Evolutionary conservation across 2,888 invertebrate genomes (phyloP), one percentile per base, ranked within the genome.

Genomic region (Polydrusus cervinus): DNA sequence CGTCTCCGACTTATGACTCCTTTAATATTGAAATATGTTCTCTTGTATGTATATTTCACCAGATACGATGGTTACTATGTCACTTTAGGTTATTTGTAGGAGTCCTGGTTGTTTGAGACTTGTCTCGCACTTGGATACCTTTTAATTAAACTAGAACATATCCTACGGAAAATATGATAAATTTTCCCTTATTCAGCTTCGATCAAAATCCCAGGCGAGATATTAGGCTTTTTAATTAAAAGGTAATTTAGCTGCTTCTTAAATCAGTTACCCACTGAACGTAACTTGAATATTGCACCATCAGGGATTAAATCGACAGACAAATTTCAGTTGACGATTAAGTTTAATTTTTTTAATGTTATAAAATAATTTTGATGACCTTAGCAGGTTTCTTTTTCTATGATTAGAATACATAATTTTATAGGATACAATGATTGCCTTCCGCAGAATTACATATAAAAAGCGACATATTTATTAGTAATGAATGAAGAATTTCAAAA

Each of bases 181-280:
- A 57, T 62, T 61, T 60, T 38, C 60, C 49, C 34, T 40, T 13
- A 18, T 49, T 40, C 30, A 5, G 67, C 69, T 68, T 68, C 62
- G 62, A 74, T 74, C 47, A 38, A 55, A 74, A 64, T 62, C 62
- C 38, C 68, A 25, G 55, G 62, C 45, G 43, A 25, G 68, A 66
- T 75, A 68, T 75, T 75, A 75, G 68, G 65, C 55, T 75, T 71
- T 75, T 71, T 71, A 71, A 75, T 75, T 75, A 75, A 75, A 75
- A 71, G 64, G 60, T 71, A 71, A 71, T 71, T 71, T 71, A 71
- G 75, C 51, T 68, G 66, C 75, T 71, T 40, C 53, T 53, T 55
- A 75, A 75, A 71, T 67, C 30, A 64, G 67, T 65, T 66, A 71
- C 68, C 55, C 49, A 71, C 61, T 68, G 71, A 68, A 61, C 75